Evolutionary conservation across 2,113 vertebrate genomes (phyloP).

Genomic region (Rhagologus leucostigma): DNA sequence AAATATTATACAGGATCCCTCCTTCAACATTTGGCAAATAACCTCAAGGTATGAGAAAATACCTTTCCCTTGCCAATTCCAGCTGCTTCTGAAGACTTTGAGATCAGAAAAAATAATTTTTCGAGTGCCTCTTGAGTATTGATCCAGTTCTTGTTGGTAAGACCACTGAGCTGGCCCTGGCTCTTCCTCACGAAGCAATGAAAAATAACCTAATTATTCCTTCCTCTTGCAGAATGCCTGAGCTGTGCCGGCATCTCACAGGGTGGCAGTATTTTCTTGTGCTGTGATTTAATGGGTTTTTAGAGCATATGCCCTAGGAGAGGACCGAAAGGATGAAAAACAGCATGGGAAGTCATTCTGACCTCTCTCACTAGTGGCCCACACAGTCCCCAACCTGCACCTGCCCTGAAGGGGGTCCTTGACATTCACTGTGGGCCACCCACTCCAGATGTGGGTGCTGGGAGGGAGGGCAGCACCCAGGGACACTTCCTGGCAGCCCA

Average conservation of each 20-base stretch:
- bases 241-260: background rate
- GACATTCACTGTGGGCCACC: background rate
- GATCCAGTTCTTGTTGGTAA: background rate
- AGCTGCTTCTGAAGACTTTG: background rate
- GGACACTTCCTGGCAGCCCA: background rate
- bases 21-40: background rate
- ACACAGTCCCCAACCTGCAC: accelerated
- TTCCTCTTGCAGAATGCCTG: background rate
- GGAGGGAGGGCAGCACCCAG: background rate
- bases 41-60: background rate
- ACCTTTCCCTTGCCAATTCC: background rate
- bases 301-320: background rate
- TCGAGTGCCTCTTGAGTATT: background rate
- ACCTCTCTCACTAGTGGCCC: background rate
- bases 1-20: background rate
- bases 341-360: background rate
- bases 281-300: background rate
- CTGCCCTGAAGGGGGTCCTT: accelerated
- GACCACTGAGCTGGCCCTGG: background rate
- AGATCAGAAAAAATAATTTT: background rate
- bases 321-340: background rate
- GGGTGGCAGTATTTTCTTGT: background rate
- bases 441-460: accelerated
- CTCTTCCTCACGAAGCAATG: background rate
- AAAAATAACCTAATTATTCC: background rate